Evolutionary conservation across 1,140 invertebrate genomes (phyloP).

Genomic region (Neodiprion lecontei): DNA sequence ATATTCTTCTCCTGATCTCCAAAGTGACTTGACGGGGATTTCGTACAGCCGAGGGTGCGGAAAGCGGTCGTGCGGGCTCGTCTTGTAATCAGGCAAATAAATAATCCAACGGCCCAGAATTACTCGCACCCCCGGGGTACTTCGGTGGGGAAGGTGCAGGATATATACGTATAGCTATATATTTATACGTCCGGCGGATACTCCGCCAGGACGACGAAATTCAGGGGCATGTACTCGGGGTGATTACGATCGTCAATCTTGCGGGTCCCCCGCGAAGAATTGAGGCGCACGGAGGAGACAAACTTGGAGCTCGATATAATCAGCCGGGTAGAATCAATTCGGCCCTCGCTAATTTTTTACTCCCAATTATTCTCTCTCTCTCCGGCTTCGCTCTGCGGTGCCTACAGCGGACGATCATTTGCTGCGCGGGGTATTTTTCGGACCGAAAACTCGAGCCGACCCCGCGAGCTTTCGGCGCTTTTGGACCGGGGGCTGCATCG

Average conservation of each 20-base stretch:
- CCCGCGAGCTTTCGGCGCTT: no score
- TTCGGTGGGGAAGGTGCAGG: no score
- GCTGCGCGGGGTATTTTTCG: no score
- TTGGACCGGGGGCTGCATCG: no score
- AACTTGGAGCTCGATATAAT: neutral
- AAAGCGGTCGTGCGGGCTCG: no score
- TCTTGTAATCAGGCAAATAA: neutral
- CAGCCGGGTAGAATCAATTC: neutral
- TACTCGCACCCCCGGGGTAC: no score
- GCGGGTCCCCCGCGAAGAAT: neutral
- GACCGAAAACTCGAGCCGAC: no score
- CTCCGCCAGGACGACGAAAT: neutral
- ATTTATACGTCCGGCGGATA: no score
- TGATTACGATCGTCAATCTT: neutral
- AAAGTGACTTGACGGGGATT: neutral
- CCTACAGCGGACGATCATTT: no score
- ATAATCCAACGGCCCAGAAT: neutral
- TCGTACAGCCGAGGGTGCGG: neutral
- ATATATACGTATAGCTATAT: no score
- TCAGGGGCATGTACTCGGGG: neutral
- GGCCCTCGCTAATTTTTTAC: neutral
- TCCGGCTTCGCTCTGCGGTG: no score
- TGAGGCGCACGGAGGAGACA: neutral
- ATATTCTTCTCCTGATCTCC: neutral
- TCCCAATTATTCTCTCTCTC: no score